Conservation (phyloP, 2,888 invertebrate species). For the Pycnomerus fuliginosus region DNA sequence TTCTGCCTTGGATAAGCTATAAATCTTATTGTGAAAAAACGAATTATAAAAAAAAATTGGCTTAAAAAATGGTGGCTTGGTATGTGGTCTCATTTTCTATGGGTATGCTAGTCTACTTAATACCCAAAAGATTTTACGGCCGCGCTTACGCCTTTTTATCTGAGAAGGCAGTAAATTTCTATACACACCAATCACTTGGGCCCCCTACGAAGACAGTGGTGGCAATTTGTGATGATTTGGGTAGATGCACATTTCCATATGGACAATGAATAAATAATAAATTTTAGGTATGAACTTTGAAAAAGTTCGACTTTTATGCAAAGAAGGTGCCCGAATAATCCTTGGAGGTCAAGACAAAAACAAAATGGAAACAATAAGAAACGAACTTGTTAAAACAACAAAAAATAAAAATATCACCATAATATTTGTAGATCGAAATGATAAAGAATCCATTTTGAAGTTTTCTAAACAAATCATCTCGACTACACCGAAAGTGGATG, state of each 20-base stretch:
- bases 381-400: slow-evolving; percentile 12
- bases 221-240: slow-evolving; percentile 12
- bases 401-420: slow-evolving; percentile 20
- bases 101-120: no score
- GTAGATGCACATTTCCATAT: slow-evolving; percentile 2
- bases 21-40: no score
- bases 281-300: slow-evolving; percentile 24
- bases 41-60: no score
- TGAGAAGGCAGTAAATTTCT: slow-evolving; percentile 6
- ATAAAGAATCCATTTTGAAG: slow-evolving; percentile 8
- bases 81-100: no score
- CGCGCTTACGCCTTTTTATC: no score
- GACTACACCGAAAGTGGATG: slow-evolving; percentile 10
- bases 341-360: slow-evolving; percentile 10
- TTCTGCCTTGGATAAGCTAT: no score
- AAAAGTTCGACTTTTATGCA: slow-evolving; percentile 16
- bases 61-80: no score
- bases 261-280: background rate
- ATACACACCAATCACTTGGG: slow-evolving; percentile 3
- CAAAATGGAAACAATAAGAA: slow-evolving; percentile 13
- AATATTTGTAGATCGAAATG: slow-evolving; percentile 6
- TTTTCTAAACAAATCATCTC: slow-evolving; percentile 15
- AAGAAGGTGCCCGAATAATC: slow-evolving; percentile 15
- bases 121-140: slow-evolving; percentile 7
- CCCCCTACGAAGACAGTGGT: slow-evolving; percentile 6